Percentiles rank a stretch among this genome's conserved stretches.
Conservation (phyloP, 2,888 invertebrate species). For the Prenolepis imparis region DNA sequence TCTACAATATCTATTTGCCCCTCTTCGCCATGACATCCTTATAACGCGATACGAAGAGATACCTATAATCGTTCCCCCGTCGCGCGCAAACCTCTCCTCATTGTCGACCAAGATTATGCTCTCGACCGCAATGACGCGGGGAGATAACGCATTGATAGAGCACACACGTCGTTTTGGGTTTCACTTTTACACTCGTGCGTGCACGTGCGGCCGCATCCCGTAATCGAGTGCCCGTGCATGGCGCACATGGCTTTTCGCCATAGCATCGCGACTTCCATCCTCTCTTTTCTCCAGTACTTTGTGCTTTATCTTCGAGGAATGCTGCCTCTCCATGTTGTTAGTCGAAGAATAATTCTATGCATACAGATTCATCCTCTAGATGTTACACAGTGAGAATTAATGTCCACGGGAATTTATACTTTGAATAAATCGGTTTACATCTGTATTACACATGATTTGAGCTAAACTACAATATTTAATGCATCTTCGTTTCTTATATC, state of each 20-base stretch:
- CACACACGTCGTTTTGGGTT: slow-evolving; percentile 83
- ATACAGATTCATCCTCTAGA: neutral
- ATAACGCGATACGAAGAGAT: slow-evolving; percentile 43
- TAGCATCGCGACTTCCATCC: slow-evolving; percentile 32
- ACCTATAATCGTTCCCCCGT: slow-evolving; percentile 21
- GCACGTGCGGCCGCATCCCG: slow-evolving; percentile 68
- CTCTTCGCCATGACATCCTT: slow-evolving; percentile 48
- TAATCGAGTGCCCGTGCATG: slow-evolving; percentile 51
- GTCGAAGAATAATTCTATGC: slow-evolving; percentile 3
- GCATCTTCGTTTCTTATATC: neutral
- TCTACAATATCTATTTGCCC: neutral
- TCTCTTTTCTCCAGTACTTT: slow-evolving; percentile 6
- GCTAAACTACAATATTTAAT: neutral
- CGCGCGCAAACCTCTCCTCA: slow-evolving; percentile 59
- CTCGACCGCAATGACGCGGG: slow-evolving; percentile 53
- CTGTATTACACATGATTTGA: neutral
- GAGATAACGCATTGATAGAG: slow-evolving; percentile 83
- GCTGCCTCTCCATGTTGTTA: neutral
- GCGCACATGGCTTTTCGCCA: slow-evolving; percentile 80
- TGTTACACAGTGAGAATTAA: neutral
- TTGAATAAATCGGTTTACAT: neutral
- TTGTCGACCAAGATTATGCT: slow-evolving; percentile 64
- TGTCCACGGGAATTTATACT: neutral
- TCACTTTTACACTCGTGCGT: slow-evolving; percentile 64
- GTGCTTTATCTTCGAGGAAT: slow-evolving; percentile 28